phyloP scores from a whole-genome alignment of 30 jellyfish, hydroid and myxozoan species.

The Hydractinia echinata region DNA sequence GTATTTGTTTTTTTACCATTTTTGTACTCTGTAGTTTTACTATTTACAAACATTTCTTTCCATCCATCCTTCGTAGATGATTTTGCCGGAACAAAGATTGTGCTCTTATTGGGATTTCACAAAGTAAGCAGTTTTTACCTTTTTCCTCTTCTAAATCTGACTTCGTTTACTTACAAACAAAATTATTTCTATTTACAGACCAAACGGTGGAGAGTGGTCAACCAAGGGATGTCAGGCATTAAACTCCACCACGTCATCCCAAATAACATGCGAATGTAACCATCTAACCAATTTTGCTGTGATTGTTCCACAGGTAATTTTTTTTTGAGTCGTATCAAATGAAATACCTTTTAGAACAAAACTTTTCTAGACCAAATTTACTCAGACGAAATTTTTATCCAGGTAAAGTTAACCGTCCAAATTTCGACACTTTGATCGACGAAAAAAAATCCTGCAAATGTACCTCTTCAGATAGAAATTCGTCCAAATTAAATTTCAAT shows the following conservation, averaged over 20 bases:
- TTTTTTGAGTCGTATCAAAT: no score
- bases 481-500: no score
- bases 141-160: neutral
- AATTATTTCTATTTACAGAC: slow-evolving; percentile 35
- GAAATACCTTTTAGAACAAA: no score
- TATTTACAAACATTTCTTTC: neutral
- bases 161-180: neutral
- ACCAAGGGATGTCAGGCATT: slow-evolving; percentile 50
- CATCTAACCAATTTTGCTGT: slow-evolving; percentile 87
- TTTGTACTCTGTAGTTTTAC: neutral
- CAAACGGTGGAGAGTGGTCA: slow-evolving; percentile 75
- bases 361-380: no score
- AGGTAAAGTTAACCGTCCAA: no score
- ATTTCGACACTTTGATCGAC: no score
- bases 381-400: no score
- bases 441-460: no score
- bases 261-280: slow-evolving; percentile 68
- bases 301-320: slow-evolving; percentile 45
- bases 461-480: no score
- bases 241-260: slow-evolving; percentile 3
- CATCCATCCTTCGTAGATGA: neutral
- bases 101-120: slow-evolving; percentile 32
- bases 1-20: neutral
- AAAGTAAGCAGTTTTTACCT: slow-evolving; percentile 1
- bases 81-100: neutral